Evolutionary conservation across 1,140 invertebrate genomes (phyloP).

Genomic region (Drosophila ogumai): DNA sequence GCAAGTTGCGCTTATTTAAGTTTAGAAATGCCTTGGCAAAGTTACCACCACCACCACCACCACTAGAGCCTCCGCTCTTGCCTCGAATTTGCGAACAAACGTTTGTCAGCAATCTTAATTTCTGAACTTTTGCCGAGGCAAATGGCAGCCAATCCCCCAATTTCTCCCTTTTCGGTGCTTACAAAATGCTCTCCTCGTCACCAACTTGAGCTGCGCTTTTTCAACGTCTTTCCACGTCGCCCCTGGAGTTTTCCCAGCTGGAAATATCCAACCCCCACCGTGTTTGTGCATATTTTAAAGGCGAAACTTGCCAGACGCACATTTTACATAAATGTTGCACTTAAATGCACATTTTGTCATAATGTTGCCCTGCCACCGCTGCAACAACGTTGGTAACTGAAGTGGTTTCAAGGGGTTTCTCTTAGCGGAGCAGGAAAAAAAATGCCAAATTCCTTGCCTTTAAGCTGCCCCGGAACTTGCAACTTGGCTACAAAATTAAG

Average conservation of each 20-base stretch:
- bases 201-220: constrained; percentile 58
- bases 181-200: constrained; percentile 77
- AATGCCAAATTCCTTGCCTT: constrained; percentile 34
- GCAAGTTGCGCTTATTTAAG: constrained; percentile 80
- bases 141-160: constrained; percentile 58
- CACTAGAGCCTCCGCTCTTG: background rate
- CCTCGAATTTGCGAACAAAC: constrained; percentile 54
- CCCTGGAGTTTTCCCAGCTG: background rate
- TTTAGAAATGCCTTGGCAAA: constrained; percentile 79
- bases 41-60: constrained; percentile 16
- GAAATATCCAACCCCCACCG: constrained; percentile 1
- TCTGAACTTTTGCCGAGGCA: constrained; percentile 78
- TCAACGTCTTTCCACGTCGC: constrained; percentile 30
- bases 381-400: constrained; percentile 24
- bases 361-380: constrained; percentile 50
- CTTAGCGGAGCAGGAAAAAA: background rate
- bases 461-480: constrained; percentile 41
- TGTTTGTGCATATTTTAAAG: constrained; percentile 76
- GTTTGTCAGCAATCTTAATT: constrained; percentile 83
- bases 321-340: constrained; percentile 83
- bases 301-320: constrained; percentile 78
- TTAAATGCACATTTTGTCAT: constrained; percentile 83
- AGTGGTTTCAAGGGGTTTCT: constrained; percentile 38
- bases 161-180: constrained; percentile 40
- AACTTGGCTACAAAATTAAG: constrained; percentile 72